Evolutionary conservation across 2,113 vertebrate genomes (phyloP).

Genomic region (Rutilus rutilus): DNA sequence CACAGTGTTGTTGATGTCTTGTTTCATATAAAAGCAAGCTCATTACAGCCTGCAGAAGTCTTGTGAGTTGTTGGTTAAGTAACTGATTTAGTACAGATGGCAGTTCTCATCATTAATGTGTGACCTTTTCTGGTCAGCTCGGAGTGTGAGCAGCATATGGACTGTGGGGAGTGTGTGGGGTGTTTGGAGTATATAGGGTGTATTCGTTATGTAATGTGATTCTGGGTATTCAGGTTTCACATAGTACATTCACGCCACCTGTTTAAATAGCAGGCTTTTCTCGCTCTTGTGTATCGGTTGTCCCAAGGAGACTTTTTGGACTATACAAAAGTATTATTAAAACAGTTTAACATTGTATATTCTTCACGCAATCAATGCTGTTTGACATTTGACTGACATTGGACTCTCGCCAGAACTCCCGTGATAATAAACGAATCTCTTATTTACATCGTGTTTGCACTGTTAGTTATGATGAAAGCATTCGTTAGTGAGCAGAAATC

Average conservation of each 20-base stretch:
- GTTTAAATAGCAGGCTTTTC: background rate
- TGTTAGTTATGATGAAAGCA: too few species aligned
- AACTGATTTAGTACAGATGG: conserved; percentile 19
- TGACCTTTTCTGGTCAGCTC: conserved; percentile 10
- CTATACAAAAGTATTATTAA: background rate
- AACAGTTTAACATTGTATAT: background rate
- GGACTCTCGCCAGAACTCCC: too few species aligned
- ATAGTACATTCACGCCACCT: background rate
- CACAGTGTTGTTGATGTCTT: background rate
- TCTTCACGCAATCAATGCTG: background rate
- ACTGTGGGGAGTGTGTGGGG: background rate
- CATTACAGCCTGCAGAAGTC: background rate
- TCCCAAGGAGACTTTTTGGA: background rate
- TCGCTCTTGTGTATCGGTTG: background rate
- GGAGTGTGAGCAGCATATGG: conserved; percentile 25
- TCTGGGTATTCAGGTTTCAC: background rate
- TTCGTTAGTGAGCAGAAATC: too few species aligned
- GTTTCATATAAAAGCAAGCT: conserved; percentile 12
- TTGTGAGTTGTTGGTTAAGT: background rate
- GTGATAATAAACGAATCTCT: too few species aligned
- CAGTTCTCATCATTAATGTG: background rate
- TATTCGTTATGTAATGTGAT: background rate
- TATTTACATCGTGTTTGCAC: too few species aligned
- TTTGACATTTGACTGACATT: background rate
- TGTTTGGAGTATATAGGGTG: background rate